These are phyloP conservation scores for Spea multiplicata DNA, from an alignment of 2,113 vertebrate species.

Conservation along the genomic window DNA sequence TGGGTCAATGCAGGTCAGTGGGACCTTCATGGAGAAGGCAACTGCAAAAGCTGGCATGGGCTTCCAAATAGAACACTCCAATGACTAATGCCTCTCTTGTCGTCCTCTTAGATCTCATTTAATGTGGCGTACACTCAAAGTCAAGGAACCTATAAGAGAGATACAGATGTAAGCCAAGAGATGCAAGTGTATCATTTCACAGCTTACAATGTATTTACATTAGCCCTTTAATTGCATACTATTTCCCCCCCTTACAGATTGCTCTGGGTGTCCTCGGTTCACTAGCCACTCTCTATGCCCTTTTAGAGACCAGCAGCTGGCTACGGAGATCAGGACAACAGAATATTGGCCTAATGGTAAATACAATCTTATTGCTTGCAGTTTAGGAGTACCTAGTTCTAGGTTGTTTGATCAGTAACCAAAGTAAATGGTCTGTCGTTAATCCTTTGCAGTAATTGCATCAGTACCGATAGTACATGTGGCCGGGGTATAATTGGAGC, in stretches of 20 bases:
- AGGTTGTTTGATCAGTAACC: neutral
- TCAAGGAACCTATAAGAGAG: constrained; percentile 37
- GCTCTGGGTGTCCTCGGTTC: constrained; percentile 50
- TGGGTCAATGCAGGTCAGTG: neutral
- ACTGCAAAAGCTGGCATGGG: no score
- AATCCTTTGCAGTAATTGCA: neutral
- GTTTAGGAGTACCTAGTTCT: no score
- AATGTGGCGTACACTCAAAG: constrained; percentile 48
- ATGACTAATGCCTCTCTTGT: neutral
- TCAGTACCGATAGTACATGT: no score
- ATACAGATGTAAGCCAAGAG: constrained; percentile 51
- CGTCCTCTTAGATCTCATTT: constrained; percentile 49
- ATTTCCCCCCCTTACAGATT: constrained; percentile 42
- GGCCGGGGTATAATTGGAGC: no score
- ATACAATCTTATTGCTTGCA: neutral
- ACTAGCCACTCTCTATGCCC: constrained; percentile 46
- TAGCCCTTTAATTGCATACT: neutral
- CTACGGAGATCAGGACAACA: constrained; percentile 51
- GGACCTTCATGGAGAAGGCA: neutral
- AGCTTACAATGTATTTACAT: no score
- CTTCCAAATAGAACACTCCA: no score
- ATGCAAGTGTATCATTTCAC: no score
- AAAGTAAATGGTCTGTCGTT: no score
- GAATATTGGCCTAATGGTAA: constrained; percentile 49
- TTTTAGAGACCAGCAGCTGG: constrained; percentile 55